Evolutionary conservation across 2,888 invertebrate genomes (phyloP).

Genomic region (Ametastegia equiseti): DNA sequence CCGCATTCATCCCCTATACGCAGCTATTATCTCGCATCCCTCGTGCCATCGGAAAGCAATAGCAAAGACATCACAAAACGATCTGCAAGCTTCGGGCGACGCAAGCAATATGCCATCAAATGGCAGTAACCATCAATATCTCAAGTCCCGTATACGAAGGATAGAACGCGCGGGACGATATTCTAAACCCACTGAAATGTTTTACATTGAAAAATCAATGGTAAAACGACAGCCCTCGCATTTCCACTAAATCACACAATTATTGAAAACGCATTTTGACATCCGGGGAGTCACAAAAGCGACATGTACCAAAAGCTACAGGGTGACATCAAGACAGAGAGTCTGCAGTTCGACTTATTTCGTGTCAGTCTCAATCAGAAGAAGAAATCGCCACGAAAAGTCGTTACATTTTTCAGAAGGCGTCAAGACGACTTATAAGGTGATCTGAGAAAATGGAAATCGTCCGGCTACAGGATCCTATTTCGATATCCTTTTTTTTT

Average conservation of each 20-base stretch:
- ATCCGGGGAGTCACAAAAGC: slow-evolving; percentile 50
- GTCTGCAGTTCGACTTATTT: not conserved
- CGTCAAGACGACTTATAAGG: slow-evolving; percentile 7
- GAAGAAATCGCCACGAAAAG: slow-evolving; percentile 1
- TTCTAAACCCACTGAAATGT: slow-evolving; percentile 68
- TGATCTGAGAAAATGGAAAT: slow-evolving; percentile 18
- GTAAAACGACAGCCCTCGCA: slow-evolving; percentile 57
- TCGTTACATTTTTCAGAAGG: slow-evolving; percentile 40
- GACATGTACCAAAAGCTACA: not conserved
- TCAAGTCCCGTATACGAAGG: slow-evolving; percentile 58
- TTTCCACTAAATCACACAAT: slow-evolving; percentile 72
- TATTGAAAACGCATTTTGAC: slow-evolving; percentile 72
- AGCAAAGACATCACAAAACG: slow-evolving; percentile 74
- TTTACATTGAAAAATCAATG: slow-evolving; percentile 76
- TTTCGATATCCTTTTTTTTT: no score
- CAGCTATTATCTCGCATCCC: slow-evolving; percentile 54
- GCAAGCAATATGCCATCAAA: slow-evolving; percentile 75
- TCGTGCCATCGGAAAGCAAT: slow-evolving; percentile 69
- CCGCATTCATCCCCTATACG: slow-evolving; percentile 45
- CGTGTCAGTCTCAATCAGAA: slow-evolving; percentile 14
- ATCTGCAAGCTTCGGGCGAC: slow-evolving; percentile 68
- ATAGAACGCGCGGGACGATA: slow-evolving; percentile 2
- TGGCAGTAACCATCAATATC: slow-evolving; percentile 76
- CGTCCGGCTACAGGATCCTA: not conserved
- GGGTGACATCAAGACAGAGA: not conserved